A percentile compares a stretch with the other conserved stretches of the same genome.
Conservation (phyloP, 2,797 vertebrate genomes). For the Sebastes baramenuke region DNA sequence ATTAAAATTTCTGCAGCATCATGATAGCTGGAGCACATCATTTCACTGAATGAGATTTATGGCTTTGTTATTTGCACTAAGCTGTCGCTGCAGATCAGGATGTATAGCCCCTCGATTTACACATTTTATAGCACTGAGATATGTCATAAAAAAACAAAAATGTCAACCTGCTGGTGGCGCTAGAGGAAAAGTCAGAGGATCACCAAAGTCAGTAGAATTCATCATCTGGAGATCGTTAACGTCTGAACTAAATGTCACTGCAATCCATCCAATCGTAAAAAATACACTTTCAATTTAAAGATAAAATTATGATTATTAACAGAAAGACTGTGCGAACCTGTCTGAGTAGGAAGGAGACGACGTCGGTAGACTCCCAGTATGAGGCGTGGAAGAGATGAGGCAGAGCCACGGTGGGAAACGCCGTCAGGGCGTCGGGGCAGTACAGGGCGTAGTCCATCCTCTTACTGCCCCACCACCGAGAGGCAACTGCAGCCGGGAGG, state of each 20-base stretch:
- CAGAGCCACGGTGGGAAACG: constrained; percentile 93
- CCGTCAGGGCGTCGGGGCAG: constrained; percentile 92
- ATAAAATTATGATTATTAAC: not conserved
- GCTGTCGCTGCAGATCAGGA: not conserved
- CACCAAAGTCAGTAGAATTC: too few species aligned
- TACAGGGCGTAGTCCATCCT: constrained; percentile 93
- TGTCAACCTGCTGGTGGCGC: not conserved
- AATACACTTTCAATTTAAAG: too few species aligned
- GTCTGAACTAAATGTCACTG: not conserved
- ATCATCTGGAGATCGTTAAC: not conserved
- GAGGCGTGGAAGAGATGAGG: constrained; percentile 97
- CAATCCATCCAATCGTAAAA: not conserved
- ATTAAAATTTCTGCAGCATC: not conserved
- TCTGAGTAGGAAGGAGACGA: constrained; percentile 94
- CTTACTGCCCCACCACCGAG: constrained; percentile 95
- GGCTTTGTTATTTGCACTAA: not conserved
- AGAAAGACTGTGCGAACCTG: constrained; percentile 79
- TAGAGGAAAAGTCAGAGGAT: too few species aligned
- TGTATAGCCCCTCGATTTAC: too few species aligned
- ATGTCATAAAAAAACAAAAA: not conserved
- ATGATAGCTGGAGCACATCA: not conserved
- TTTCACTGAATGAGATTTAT: not conserved
- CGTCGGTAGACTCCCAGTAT: constrained; percentile 97
- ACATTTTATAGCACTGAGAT: too few species aligned
- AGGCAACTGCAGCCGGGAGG: constrained; percentile 80